A percentile compares a stretch with the other conserved stretches of the same genome.
phyloP scores from a whole-genome alignment of 2,113 vertebrate genomes.

The Strix aluco region DNA sequence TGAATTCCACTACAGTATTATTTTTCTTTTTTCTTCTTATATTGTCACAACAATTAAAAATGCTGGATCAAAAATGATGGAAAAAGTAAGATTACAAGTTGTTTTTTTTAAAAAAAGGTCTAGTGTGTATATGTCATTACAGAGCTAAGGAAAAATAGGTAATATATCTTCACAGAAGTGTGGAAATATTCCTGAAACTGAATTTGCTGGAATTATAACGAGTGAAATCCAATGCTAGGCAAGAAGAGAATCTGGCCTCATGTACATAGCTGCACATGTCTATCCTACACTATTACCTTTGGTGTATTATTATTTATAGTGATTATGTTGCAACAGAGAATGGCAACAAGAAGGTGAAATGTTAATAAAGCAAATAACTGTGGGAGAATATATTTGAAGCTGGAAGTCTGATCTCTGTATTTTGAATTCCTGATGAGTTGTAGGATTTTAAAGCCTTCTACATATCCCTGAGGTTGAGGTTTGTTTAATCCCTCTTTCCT shows the following conservation, averaged over 20 bases:
- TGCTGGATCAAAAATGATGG: background rate
- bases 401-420: background rate
- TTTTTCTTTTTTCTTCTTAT: background rate
- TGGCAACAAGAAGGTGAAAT: background rate
- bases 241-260: background rate
- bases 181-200: background rate
- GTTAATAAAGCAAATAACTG: background rate
- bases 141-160: background rate
- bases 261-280: background rate
- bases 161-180: background rate
- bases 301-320: background rate
- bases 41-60: background rate
- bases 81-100: background rate
- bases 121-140: rapidly evolving
- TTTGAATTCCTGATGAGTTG: background rate
- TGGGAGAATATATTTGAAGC: background rate
- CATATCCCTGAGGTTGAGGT: background rate
- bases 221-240: background rate
- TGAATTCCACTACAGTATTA: background rate
- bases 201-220: background rate
- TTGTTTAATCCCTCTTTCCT: background rate
- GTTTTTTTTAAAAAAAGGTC: background rate
- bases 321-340: background rate
- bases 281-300: background rate
- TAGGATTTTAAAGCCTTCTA: background rate